Evolutionary conservation across 2,113 vertebrate genomes (phyloP).

Genomic region (Lipotes vexillifer): DNA sequence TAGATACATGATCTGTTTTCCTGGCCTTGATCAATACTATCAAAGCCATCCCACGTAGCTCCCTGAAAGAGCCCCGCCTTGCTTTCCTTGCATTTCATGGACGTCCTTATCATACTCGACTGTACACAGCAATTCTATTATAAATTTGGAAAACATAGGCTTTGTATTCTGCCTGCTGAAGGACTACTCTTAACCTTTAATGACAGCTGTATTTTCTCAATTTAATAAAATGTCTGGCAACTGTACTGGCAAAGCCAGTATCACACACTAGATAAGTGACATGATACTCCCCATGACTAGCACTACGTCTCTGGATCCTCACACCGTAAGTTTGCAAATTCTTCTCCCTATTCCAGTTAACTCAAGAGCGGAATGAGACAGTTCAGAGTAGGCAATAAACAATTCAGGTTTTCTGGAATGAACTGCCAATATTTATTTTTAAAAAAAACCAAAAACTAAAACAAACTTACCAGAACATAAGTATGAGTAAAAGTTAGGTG

Average conservation of each 20-base stretch:
- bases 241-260: not conserved
- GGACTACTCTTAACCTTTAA: not conserved
- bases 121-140: not conserved
- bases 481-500: not conserved
- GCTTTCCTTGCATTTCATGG: rapidly evolving
- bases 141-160: not conserved
- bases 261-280: not conserved
- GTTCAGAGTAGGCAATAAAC: not conserved
- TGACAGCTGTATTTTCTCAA: not conserved
- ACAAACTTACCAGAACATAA: not conserved
- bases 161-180: not conserved
- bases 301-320: rapidly evolving
- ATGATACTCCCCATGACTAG: rapidly evolving
- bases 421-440: not conserved
- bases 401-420: not conserved
- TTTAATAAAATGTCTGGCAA: not conserved
- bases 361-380: not conserved
- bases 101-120: rapidly evolving
- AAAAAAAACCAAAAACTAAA: not conserved
- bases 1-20: not conserved
- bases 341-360: not conserved
- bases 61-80: rapidly evolving
- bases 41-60: rapidly evolving
- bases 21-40: not conserved
- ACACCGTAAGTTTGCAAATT: not conserved